phyloP scores from a whole-genome alignment of 1,140 invertebrate genomes.

The Platyscapa corneri region DNA sequence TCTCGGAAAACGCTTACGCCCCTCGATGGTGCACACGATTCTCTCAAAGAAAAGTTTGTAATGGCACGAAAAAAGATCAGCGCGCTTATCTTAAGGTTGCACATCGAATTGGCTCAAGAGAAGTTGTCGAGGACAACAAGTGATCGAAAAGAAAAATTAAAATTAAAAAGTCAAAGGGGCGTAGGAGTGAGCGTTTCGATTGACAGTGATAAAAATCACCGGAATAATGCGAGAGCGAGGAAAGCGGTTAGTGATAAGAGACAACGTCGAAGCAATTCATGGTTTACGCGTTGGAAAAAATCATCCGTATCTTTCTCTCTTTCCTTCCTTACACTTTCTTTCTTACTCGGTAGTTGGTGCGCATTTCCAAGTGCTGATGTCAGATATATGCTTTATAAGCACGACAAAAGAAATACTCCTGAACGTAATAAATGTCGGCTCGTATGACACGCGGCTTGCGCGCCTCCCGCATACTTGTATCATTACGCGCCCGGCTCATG shows the following conservation, averaged over 20 bases:
- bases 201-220: constrained; percentile 2
- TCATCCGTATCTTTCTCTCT: neutral
- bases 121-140: too few species aligned
- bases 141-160: too few species aligned
- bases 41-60: neutral
- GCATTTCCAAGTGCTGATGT: constrained; percentile 40
- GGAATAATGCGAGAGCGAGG: neutral
- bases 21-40: constrained; percentile 19
- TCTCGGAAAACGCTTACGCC: neutral
- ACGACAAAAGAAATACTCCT: neutral
- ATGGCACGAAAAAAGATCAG: neutral
- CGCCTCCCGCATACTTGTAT: constrained; percentile 35
- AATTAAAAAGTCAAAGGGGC: neutral
- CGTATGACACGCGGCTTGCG: constrained; percentile 42
- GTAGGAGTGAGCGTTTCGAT: neutral
- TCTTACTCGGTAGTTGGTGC: neutral
- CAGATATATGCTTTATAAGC: constrained; percentile 35
- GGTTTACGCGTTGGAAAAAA: neutral
- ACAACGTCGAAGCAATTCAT: neutral
- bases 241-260: neutral
- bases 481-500: constrained; percentile 28
- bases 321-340: neutral
- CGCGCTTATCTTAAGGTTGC: neutral
- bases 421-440: constrained; percentile 4
- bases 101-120: too few species aligned